These are phyloP conservation scores for Heliconius hortense DNA, from an alignment of 2,888 invertebrate species.

Conservation along the genomic window DNA sequence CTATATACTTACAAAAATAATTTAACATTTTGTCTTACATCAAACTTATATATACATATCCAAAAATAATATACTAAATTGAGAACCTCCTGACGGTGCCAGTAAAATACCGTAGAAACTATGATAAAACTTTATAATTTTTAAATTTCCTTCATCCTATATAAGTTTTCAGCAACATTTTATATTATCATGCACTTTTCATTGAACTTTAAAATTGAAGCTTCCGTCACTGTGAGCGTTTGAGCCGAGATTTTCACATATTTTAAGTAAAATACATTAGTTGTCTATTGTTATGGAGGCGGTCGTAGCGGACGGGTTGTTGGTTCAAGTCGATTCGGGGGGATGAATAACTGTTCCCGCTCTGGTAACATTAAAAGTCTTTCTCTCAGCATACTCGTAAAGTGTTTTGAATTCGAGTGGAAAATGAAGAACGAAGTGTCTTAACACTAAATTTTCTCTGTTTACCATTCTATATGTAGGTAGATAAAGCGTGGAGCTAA, in stretches of 20 bases:
- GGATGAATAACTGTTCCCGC: neutral
- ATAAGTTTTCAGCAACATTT: constrained; percentile 34
- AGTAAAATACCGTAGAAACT: constrained; percentile 22
- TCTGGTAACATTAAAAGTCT: too few relatives aligned
- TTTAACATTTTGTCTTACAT: neutral
- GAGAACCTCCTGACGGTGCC: constrained; percentile 15
- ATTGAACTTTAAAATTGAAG: constrained; percentile 41
- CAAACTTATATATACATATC: neutral
- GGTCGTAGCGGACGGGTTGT: neutral
- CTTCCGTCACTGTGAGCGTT: constrained; percentile 37
- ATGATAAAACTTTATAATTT: constrained; percentile 26
- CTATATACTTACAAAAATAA: neutral
- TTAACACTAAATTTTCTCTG: too few relatives aligned
- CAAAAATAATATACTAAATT: constrained; percentile 9
- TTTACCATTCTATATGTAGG: neutral
- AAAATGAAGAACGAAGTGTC: neutral
- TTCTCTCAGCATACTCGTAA: too few relatives aligned
- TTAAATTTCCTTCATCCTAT: constrained; percentile 24
- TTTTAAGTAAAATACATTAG: constrained; percentile 35
- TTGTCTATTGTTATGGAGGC: neutral
- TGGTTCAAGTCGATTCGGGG: neutral
- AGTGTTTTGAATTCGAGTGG: too few relatives aligned
- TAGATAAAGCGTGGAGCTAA: neutral
- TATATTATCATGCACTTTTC: constrained; percentile 36
- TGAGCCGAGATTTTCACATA: constrained; percentile 33